phyloP scores from a whole-genome alignment of 2,113 vertebrate species.

The Stigmatopora argus region DNA sequence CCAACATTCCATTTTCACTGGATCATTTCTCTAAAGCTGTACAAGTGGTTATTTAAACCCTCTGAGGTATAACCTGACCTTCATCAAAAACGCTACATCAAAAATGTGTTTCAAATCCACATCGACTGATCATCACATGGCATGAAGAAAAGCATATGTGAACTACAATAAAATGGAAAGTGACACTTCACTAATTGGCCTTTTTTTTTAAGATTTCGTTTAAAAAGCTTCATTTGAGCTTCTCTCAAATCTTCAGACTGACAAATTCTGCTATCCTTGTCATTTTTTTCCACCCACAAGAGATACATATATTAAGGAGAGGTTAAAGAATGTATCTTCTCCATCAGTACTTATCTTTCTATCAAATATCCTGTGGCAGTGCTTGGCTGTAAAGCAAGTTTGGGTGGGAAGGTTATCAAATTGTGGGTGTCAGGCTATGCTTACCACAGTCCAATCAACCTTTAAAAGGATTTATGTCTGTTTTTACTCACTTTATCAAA shows the following conservation, averaged over 20 bases:
- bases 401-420: constrained; percentile 74
- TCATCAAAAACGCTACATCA: constrained; percentile 41
- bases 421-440: constrained; percentile 61
- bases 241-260: constrained; percentile 35
- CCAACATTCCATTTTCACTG: constrained; percentile 7
- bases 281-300: constrained; percentile 20
- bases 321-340: constrained; percentile 42
- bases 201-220: constrained; percentile 49
- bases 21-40: constrained; percentile 9
- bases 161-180: constrained; percentile 39
- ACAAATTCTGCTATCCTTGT: constrained; percentile 54
- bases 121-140: constrained; percentile 30
- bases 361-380: constrained; percentile 69
- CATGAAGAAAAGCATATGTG: constrained; percentile 15
- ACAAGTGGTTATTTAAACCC: constrained; percentile 18
- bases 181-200: constrained; percentile 62
- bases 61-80: constrained; percentile 19
- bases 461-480: constrained; percentile 14
- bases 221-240: constrained; percentile 34
- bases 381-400: constrained; percentile 34
- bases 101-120: constrained; percentile 20
- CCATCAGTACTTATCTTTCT: constrained; percentile 69
- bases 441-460: constrained; percentile 68
- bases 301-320: constrained; percentile 38
- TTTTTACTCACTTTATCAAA: neutral